Conservation (phyloP, 1,140 invertebrate genomes). For the Diorhabda carinulata region DNA sequence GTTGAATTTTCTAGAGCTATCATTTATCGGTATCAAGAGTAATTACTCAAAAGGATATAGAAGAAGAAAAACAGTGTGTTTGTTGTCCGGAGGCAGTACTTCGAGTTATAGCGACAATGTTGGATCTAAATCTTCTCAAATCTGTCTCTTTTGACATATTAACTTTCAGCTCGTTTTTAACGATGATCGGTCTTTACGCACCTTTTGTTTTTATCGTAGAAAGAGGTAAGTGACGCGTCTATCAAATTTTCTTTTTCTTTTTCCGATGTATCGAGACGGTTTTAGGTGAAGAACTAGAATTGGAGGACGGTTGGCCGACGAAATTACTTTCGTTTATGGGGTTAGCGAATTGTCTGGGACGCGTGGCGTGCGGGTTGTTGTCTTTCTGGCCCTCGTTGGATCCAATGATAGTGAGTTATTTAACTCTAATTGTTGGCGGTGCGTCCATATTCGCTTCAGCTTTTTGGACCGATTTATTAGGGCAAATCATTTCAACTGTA, state of each 20-base stretch:
- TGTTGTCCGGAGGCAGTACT: constrained; percentile 71
- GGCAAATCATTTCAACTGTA: constrained; percentile 26
- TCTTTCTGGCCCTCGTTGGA: constrained; percentile 33
- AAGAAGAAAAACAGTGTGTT: constrained; percentile 60
- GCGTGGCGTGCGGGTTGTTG: constrained; percentile 66
- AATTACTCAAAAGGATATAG: constrained; percentile 68
- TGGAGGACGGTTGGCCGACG: constrained; percentile 53
- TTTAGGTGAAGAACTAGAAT: constrained; percentile 31
- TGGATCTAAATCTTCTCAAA: constrained; percentile 77
- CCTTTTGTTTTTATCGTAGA: constrained; percentile 81
- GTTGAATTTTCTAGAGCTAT: constrained; percentile 50
- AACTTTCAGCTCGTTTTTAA: constrained; percentile 80
- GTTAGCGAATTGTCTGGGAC: constrained; percentile 81
- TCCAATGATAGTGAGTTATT: constrained; percentile 32
- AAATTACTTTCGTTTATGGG: constrained; percentile 84
- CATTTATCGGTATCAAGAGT: constrained; percentile 77
- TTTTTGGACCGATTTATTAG: constrained; percentile 25
- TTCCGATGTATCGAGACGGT: too few relatives aligned
- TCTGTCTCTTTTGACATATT: constrained; percentile 85
- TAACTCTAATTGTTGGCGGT: constrained; percentile 35
- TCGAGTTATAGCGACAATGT: constrained; percentile 72
- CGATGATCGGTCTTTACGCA: constrained; percentile 89
- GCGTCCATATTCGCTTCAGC: constrained; percentile 29
- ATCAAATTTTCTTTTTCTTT: too few relatives aligned
- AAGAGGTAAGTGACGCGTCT: constrained; percentile 44